These are phyloP conservation scores for Parapsyche elsis DNA, from an alignment of 1,140 invertebrate genomes.

Conservation along the genomic window DNA sequence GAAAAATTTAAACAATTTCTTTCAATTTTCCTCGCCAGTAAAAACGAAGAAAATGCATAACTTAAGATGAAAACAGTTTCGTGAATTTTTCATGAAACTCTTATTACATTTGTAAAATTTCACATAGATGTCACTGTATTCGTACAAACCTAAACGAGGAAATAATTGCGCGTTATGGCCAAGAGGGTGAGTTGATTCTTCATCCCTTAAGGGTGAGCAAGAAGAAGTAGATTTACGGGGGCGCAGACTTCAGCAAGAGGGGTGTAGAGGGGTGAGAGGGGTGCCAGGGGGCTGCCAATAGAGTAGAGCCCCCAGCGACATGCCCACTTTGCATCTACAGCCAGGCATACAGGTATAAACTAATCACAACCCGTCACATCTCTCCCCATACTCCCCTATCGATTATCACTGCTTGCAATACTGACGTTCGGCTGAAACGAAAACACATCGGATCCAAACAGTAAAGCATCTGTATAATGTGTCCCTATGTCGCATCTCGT, in stretches of 20 bases:
- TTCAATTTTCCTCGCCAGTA: too few species aligned
- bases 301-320: conserved; percentile 53
- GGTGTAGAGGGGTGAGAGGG: neutral
- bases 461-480: too few species aligned
- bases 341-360: conserved; percentile 63
- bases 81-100: too few species aligned
- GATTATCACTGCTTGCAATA: too few species aligned
- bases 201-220: neutral
- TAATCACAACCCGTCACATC: neutral
- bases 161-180: neutral
- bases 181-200: conserved; percentile 11
- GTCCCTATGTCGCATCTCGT: too few species aligned
- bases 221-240: neutral
- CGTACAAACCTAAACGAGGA: too few species aligned
- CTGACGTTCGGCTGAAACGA: neutral
- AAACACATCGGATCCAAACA: neutral
- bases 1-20: too few species aligned
- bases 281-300: conserved; percentile 3
- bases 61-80: too few species aligned
- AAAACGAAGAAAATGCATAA: too few species aligned
- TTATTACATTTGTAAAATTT: too few species aligned
- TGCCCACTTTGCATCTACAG: conserved; percentile 66
- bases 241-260: neutral
- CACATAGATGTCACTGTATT: too few species aligned
- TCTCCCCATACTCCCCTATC: neutral